These are phyloP conservation scores for Echinops telfairi DNA, from an alignment of 2,113 vertebrate species.

Conservation along the genomic window DNA sequence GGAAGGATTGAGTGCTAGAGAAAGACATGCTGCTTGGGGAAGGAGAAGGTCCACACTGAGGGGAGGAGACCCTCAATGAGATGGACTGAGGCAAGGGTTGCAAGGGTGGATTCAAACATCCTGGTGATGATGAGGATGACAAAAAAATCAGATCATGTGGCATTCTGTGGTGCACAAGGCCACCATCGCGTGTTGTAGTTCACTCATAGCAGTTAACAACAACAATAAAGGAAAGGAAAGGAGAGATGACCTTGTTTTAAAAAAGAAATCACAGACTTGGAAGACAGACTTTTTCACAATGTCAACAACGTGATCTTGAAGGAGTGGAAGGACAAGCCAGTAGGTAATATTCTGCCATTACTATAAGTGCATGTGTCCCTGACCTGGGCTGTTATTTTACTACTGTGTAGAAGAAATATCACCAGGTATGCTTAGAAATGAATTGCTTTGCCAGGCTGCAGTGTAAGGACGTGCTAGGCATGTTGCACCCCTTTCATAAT, in stretches of 20 bases:
- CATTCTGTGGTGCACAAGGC: neutral
- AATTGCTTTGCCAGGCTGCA: neutral
- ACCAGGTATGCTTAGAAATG: conserved; percentile 7
- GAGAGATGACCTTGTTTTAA: neutral
- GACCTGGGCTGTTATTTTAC: neutral
- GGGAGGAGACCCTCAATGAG: neutral
- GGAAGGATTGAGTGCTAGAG: neutral
- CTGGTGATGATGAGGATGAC: neutral
- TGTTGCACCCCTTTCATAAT: neutral
- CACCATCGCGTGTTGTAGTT: neutral
- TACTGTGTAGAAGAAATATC: neutral
- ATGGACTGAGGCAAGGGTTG: neutral
- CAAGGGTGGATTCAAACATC: neutral
- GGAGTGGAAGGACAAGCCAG: neutral
- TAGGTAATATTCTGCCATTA: no score
- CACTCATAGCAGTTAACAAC: neutral
- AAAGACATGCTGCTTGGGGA: neutral
- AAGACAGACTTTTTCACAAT: neutral
- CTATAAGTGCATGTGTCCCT: neutral
- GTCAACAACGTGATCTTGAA: neutral
- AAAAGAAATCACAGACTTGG: neutral
- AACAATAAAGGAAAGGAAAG: neutral
- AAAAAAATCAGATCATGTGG: neutral
- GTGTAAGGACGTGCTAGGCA: neutral
- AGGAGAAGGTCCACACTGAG: neutral